Evolutionary conservation across 2,888 invertebrate species (phyloP).

Genomic region (Zootermopsis nevadensis): DNA sequence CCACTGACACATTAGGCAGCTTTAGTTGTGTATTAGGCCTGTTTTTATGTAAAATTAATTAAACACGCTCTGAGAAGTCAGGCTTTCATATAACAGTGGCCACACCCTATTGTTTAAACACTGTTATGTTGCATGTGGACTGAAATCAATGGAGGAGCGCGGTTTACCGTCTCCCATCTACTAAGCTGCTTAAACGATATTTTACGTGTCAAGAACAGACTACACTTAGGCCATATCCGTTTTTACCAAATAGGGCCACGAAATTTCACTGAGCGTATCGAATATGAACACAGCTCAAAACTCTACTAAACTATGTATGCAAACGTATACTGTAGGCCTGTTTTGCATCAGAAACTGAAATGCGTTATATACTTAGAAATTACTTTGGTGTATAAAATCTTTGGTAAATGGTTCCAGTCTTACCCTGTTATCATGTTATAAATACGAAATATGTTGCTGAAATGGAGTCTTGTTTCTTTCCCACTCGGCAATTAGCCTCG

Average conservation of each 20-base stretch:
- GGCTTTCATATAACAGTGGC: not conserved
- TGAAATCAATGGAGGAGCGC: not conserved
- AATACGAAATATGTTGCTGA: not conserved
- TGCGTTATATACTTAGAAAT: not conserved
- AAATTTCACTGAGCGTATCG: not conserved
- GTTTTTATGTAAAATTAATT: not conserved
- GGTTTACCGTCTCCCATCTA: not conserved
- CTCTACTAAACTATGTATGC: not conserved
- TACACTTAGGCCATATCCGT: not conserved
- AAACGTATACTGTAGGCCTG: conserved; percentile 2
- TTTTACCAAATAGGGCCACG: not conserved
- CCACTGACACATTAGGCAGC: not conserved
- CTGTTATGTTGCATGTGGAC: not conserved
- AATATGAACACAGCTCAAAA: not conserved
- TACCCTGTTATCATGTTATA: conserved; percentile 15
- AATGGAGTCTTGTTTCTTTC: not conserved
- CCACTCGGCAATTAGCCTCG: not conserved
- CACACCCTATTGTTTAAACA: not conserved
- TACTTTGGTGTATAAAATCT: conserved; percentile 4
- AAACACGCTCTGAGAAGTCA: not conserved
- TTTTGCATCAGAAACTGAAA: not conserved
- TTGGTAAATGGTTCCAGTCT: conserved; percentile 13
- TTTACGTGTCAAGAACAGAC: not conserved
- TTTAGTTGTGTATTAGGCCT: not conserved
- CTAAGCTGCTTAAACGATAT: not conserved